A percentile compares a stretch with the other conserved stretches of the same genome.
phyloP scores from a whole-genome alignment of 2,888 invertebrate species.

The Eupithecia inturbata region DNA sequence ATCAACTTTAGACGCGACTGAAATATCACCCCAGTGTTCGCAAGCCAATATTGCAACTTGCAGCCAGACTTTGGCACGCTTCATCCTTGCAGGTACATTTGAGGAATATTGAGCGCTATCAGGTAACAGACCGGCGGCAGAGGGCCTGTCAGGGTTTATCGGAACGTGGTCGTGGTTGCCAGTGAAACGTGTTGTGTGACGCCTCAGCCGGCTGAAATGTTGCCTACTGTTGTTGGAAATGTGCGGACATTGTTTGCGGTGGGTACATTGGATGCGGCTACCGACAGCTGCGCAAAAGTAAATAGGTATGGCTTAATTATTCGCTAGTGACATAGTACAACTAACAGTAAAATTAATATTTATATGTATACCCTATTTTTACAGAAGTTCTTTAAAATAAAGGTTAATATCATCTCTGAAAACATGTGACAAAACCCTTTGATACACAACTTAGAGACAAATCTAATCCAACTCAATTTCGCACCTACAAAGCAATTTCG shows the following conservation, averaged over 20 bases:
- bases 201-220: conserved; percentile 36
- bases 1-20: not conserved
- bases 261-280: conserved; percentile 15
- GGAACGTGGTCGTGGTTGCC: conserved; percentile 26
- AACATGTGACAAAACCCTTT: conserved; percentile 2
- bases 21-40: not conserved
- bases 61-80: conserved; percentile 2
- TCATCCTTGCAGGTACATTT: not conserved
- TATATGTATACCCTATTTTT: not conserved
- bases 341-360: not conserved
- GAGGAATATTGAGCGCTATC: conserved; percentile 18
- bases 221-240: conserved; percentile 15
- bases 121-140: conserved; percentile 13
- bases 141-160: conserved; percentile 30
- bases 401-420: not conserved
- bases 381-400: not conserved
- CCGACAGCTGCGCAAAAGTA: conserved; percentile 19
- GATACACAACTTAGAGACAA: conserved; percentile 14
- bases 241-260: conserved; percentile 22
- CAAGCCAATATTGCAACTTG: not conserved
- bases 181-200: conserved; percentile 38
- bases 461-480: conserved; percentile 19
- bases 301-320: conserved; percentile 3
- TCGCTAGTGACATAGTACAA: not conserved
- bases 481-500: conserved; percentile 2